Base-by-base conservation (phyloP, 1,140 invertebrate genomes). In the Hesperophylax magnus region DNA sequence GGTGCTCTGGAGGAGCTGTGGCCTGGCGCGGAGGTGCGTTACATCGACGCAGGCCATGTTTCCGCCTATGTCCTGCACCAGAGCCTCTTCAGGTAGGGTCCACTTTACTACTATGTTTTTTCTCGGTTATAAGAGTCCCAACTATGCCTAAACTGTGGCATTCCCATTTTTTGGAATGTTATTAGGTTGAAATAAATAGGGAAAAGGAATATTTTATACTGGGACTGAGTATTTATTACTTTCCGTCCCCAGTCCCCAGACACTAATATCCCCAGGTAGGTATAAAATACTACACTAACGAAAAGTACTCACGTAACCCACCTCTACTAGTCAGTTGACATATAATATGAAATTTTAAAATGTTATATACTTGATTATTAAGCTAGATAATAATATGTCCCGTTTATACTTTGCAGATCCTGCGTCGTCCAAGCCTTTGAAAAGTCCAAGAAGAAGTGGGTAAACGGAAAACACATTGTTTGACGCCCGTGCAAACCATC, bases 21-120 rank as follows among this genome's bases (percentile, higher is more conserved):
- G 98, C 97, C 97, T 0, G 97, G 97, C 9, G 94, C 93, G 56
- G 95, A 97, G 87, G 92, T 99, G 74, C 93, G 96, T 61, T 97
- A 95, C 86, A 91, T 99, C 34, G 92, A 97, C 88, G 93, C 95
- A 61, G 98, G 98, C 0, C 98, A 99, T 88, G 94, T 99, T 1
- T 92, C 93, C 80, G 97, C 96, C 0, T 98, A 98, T 88, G 90
- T 99, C 65, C 91, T 97, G 77, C 93, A 97, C 86, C 95, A 97
- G 86, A 94, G 94, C 85, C 89, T 94, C 6, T 98, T 98, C 88
- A 94, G 97, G 96, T 97, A n/a, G 91, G 83, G 85, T 22, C 34
- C 27, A 17, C 58, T 39, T n/a, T 3, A 4, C 18, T 54, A 54
- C 11, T 56, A 1, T 11, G 6, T 47, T 47, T 39, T 47, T 9